Evolutionary conservation across 2,888 invertebrate genomes (phyloP).

Genomic region (Xylota segnis): DNA sequence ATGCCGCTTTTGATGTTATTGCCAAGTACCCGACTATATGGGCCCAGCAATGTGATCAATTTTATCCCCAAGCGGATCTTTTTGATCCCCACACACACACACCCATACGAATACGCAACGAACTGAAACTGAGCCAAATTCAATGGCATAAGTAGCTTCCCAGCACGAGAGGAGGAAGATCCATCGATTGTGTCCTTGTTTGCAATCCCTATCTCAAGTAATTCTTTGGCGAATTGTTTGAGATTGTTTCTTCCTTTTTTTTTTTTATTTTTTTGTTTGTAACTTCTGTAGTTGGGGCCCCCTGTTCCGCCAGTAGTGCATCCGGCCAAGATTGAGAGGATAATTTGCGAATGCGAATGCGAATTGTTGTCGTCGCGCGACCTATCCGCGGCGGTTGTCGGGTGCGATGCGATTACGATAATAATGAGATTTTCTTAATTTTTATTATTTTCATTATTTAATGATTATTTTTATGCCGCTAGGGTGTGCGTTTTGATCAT

Average conservation of each 20-base stretch:
- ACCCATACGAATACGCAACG: slow-evolving; percentile 29
- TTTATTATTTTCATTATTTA: slow-evolving; percentile 75
- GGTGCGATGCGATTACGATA: slow-evolving; percentile 75
- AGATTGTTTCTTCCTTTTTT: slow-evolving; percentile 1
- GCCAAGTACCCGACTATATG: slow-evolving; percentile 68
- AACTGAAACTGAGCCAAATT: slow-evolving; percentile 47
- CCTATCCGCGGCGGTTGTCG: slow-evolving; percentile 22
- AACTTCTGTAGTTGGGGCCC: no score
- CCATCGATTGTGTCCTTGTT: slow-evolving; percentile 66
- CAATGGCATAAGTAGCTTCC: slow-evolving; percentile 46
- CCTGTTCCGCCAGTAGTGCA: slow-evolving; percentile 27
- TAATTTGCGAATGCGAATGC: slow-evolving; percentile 74
- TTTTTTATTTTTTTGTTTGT: no score
- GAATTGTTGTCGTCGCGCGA: slow-evolving; percentile 62
- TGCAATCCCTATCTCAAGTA: slow-evolving; percentile 60
- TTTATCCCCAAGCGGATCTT: slow-evolving; percentile 75
- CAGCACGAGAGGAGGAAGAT: slow-evolving; percentile 40
- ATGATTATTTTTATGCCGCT: slow-evolving; percentile 42
- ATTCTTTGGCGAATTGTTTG: slow-evolving; percentile 61
- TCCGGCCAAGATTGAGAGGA: slow-evolving; percentile 69
- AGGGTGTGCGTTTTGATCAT: slow-evolving; percentile 41
- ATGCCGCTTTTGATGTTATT: slow-evolving; percentile 76
- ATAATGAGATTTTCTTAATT: slow-evolving; percentile 75
- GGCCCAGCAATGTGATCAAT: slow-evolving; percentile 71
- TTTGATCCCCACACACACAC: slow-evolving; percentile 65